Conservation (phyloP, 2,797 vertebrate species). For the Sus cebifrons region DNA sequence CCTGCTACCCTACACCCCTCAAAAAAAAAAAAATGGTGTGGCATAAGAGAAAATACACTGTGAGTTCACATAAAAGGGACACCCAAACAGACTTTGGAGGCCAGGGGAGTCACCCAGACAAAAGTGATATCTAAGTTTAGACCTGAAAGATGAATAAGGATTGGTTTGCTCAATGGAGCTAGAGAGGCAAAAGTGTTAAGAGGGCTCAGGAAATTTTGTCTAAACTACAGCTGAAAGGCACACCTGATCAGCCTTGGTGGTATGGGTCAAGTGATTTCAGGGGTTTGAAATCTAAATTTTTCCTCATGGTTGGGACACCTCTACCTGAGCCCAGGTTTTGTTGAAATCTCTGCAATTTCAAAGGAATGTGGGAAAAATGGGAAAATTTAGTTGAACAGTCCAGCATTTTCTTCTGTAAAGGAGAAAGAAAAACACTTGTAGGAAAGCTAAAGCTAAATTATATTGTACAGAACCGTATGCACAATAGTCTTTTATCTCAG, state of each 20-base stretch:
- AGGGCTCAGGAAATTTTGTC: neutral
- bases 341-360: neutral
- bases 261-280: neutral
- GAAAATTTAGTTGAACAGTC: neutral
- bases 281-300: slow-evolving; percentile 1
- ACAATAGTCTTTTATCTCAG: neutral
- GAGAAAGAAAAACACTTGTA: neutral
- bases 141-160: neutral
- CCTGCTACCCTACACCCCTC: neutral
- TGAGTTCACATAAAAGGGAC: neutral
- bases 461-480: neutral
- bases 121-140: neutral
- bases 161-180: neutral
- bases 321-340: neutral
- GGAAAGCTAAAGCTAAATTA: neutral
- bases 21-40: neutral
- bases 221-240: neutral
- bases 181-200: neutral
- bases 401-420: neutral
- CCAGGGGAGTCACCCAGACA: neutral
- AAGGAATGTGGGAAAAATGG: neutral
- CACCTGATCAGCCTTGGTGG: neutral
- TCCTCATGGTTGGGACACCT: neutral
- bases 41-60: neutral
- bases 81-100: neutral